These are phyloP conservation scores for Epizoanthus rinbou DNA, from an alignment of 92 coral and sea anemone genomes.

Conservation along the genomic window DNA sequence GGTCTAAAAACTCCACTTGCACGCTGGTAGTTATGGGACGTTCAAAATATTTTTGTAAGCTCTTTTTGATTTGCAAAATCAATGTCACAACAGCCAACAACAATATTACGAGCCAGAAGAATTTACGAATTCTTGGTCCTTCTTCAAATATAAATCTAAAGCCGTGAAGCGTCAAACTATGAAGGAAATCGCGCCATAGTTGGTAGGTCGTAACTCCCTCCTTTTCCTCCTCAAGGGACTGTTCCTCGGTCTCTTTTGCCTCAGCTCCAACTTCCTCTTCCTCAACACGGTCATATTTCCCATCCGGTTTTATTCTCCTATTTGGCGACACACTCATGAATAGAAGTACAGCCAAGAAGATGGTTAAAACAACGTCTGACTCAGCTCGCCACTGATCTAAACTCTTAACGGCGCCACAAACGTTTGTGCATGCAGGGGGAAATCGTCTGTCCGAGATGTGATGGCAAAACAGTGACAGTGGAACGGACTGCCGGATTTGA, in stretches of 20 bases:
- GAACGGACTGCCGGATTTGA: background rate
- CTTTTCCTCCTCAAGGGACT: constrained; percentile 41
- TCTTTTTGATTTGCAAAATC: constrained; percentile 77
- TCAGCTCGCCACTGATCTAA: constrained; percentile 4
- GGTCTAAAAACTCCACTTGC: constrained; percentile 94
- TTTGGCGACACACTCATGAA: constrained; percentile 36
- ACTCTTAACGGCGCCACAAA: background rate
- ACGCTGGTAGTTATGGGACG: constrained; percentile 97
- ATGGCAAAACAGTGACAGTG: no score
- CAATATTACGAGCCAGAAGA: constrained; percentile 78
- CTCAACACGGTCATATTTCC: constrained; percentile 33
- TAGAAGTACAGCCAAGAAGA: constrained; percentile 6
- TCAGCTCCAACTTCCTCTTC: constrained; percentile 61
- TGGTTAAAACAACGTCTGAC: background rate
- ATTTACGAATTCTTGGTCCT: constrained; percentile 84
- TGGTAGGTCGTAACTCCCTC: constrained; percentile 52
- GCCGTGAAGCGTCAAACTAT: constrained; percentile 93
- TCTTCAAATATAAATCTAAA: constrained; percentile 92
- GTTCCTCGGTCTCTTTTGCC: constrained; percentile 38
- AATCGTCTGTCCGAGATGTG: no score
- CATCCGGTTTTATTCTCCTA: constrained; percentile 31
- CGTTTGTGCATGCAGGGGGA: background rate
- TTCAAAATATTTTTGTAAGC: constrained; percentile 89
- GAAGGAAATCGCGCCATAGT: constrained; percentile 94
- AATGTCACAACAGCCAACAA: constrained; percentile 82